phyloP scores from a whole-genome alignment of 1,140 invertebrate genomes.

The Potamilus streckersoni region DNA sequence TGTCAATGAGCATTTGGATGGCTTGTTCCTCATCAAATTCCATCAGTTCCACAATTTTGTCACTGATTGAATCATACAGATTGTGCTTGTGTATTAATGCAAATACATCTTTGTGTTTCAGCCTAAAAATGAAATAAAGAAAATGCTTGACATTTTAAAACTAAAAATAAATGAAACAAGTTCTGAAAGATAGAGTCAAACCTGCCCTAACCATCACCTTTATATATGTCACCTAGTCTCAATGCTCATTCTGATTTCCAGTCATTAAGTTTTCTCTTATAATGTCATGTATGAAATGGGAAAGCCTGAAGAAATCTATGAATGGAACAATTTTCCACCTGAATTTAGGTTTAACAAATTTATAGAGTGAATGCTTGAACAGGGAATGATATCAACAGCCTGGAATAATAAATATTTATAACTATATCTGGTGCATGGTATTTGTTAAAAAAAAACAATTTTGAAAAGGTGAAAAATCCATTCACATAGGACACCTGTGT shows the following conservation, averaged over 20 bases:
- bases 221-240: no score
- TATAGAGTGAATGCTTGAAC: no score
- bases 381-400: no score
- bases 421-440: no score
- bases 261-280: no score
- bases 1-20: slow-evolving; percentile 85
- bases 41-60: slow-evolving; percentile 88
- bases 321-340: background rate
- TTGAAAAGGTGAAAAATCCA: no score
- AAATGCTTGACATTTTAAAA: background rate
- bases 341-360: no score
- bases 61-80: slow-evolving; percentile 83
- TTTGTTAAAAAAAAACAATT: no score
- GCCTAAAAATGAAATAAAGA: slow-evolving; percentile 65
- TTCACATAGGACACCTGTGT: no score
- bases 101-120: slow-evolving; percentile 88
- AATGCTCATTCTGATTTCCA: background rate
- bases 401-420: no score
- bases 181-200: background rate
- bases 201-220: no score
- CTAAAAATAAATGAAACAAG: background rate
- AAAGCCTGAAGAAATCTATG: background rate
- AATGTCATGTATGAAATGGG: background rate
- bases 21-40: slow-evolving; percentile 87
- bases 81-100: slow-evolving; percentile 86